phyloP scores from a whole-genome alignment of 2,888 invertebrate genomes.

The Oscheius sp. region DNA sequence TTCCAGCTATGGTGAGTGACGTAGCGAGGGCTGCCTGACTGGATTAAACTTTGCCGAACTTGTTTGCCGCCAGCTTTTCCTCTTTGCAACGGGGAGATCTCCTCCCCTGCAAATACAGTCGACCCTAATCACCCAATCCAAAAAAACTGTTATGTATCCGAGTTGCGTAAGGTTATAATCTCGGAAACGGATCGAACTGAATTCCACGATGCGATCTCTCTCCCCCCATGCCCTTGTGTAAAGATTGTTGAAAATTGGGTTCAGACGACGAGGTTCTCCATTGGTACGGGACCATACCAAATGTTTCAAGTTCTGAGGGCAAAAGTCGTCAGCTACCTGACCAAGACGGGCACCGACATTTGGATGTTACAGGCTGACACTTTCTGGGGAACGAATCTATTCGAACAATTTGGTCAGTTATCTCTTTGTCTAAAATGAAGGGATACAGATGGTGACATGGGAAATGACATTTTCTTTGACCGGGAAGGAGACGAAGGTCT shows the following conservation, averaged over 20 bases:
- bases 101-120: no score
- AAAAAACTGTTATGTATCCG: not conserved
- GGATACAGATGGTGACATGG: not conserved
- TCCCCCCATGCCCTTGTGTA: not conserved
- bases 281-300: constrained; percentile 68
- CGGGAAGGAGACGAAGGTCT: constrained; percentile 63
- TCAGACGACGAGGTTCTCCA: constrained; percentile 57
- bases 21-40: not conserved
- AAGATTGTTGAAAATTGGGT: not conserved
- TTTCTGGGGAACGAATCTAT: constrained; percentile 66
- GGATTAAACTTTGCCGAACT: no score
- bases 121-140: no score
- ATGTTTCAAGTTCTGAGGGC: constrained; percentile 69
- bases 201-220: constrained; percentile 32
- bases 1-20: constrained; percentile 56
- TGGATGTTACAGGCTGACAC: constrained; percentile 71
- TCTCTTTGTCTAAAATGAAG: not conserved
- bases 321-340: constrained; percentile 58
- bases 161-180: constrained; percentile 24
- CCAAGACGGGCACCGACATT: constrained; percentile 52
- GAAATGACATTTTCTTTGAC: constrained; percentile 60
- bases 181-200: constrained; percentile 33
- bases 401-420: constrained; percentile 58
- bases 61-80: not conserved
- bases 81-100: not conserved